phyloP scores from a whole-genome alignment of 2,888 invertebrate species.

The Drosophila yooni region DNA sequence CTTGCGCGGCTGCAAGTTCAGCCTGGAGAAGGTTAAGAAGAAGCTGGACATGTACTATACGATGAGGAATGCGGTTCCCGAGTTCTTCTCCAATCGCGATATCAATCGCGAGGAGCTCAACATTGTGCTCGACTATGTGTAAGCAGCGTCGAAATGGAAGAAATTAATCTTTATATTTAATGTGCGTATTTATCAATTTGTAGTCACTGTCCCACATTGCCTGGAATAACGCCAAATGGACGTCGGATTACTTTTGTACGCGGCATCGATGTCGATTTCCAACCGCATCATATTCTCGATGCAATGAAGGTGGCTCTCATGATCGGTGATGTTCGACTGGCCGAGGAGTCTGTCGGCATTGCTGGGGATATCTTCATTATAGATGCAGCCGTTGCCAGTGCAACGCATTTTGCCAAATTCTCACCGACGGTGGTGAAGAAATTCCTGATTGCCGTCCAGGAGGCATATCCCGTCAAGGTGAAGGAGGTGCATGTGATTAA shows the following conservation, averaged over 20 bases:
- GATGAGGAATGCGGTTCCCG: conserved; percentile 92
- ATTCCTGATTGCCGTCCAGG: conserved; percentile 93
- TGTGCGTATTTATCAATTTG: not conserved
- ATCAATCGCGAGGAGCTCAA: conserved; percentile 90
- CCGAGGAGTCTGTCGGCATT: conserved; percentile 91
- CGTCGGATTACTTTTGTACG: conserved; percentile 91
- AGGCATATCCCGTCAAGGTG: conserved; percentile 94
- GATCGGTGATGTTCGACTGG: conserved; percentile 92
- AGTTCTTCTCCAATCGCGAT: conserved; percentile 92
- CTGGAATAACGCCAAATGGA: conserved; percentile 92
- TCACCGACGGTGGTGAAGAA: conserved; percentile 93
- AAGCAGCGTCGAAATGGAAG: conserved; percentile 83
- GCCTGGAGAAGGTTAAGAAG: conserved; percentile 93
- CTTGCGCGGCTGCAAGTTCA: conserved; percentile 94
- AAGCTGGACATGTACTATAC: conserved; percentile 96
- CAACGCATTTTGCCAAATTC: conserved; percentile 93
- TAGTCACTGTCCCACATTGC: conserved; percentile 92
- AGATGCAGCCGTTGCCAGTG: conserved; percentile 92
- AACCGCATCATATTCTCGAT: conserved; percentile 90
- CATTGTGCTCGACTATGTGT: conserved; percentile 90
- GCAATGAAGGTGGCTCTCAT: conserved; percentile 93
- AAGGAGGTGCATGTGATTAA: conserved; percentile 95
- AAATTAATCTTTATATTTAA: not conserved
- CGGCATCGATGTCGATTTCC: conserved; percentile 89
- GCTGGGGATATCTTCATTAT: conserved; percentile 93